phyloP scores from a whole-genome alignment of 2,888 invertebrate genomes.

The Dysmachus trigonus region DNA sequence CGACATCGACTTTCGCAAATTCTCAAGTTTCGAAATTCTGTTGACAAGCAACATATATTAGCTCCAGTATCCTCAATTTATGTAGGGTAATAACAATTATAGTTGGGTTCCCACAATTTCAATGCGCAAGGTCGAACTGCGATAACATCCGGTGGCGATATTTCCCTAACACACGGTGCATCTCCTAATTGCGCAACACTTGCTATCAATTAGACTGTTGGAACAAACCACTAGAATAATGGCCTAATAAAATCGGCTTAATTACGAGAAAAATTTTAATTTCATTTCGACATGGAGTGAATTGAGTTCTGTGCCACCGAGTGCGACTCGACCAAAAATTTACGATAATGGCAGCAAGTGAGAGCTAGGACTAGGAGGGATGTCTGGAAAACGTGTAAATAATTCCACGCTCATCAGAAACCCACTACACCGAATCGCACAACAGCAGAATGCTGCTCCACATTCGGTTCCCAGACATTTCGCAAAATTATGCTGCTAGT shows the following conservation, averaged over 20 bases:
- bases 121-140: not conserved
- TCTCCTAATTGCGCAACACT: not conserved
- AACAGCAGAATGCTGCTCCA: not conserved
- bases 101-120: not conserved
- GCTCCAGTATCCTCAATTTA: not conserved
- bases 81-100: not conserved
- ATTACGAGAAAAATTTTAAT: not conserved
- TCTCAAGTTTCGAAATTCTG: not conserved
- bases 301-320: not conserved
- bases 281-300: not conserved
- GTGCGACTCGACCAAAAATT: not conserved
- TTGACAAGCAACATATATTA: not conserved
- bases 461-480: not conserved
- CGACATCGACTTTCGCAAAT: not conserved
- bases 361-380: not conserved
- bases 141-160: not conserved
- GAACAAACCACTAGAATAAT: not conserved
- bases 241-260: not conserved
- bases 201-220: not conserved
- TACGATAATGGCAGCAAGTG: not conserved
- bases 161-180: not conserved
- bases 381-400: not conserved
- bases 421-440: not conserved
- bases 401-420: not conserved
- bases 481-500: not conserved